Evolutionary conservation across 2,113 vertebrate species (phyloP).

Genomic region (Nestor notabilis): DNA sequence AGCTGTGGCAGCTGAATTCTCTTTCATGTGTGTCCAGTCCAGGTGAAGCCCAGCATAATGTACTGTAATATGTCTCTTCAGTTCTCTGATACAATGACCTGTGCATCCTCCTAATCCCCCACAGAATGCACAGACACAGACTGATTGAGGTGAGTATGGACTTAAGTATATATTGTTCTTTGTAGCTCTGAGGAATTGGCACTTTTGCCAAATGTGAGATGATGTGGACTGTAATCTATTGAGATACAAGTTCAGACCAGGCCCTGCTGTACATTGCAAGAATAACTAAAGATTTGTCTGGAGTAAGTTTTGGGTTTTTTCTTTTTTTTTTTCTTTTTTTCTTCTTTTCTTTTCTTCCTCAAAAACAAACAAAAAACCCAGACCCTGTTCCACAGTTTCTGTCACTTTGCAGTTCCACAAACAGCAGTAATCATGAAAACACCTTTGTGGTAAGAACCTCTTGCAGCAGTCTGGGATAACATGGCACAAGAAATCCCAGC

Average conservation of each 20-base stretch:
- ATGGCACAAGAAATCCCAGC: not conserved
- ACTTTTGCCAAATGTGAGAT: constrained; percentile 42
- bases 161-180: constrained; percentile 59
- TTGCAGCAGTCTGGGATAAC: not conserved
- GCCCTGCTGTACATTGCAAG: not conserved
- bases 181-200: constrained; percentile 41
- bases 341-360: not conserved
- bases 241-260: constrained; percentile 16
- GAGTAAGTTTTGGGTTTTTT: not conserved
- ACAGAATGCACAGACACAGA: constrained; percentile 39
- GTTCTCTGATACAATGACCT: constrained; percentile 66
- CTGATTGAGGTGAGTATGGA: constrained; percentile 55
- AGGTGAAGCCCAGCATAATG: constrained; percentile 63
- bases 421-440: not conserved
- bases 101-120: constrained; percentile 65
- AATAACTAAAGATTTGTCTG: constrained; percentile 49
- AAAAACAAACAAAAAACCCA: not conserved
- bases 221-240: constrained; percentile 47
- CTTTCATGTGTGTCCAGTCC: constrained; percentile 64
- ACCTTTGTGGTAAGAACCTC: not conserved
- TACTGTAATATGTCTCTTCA: constrained; percentile 55
- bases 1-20: constrained; percentile 59
- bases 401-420: not conserved
- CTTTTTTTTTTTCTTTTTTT: not conserved
- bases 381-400: not conserved